Evolutionary conservation across 2,888 invertebrate species (phyloP).

Genomic region (Tyria jacobaeae): DNA sequence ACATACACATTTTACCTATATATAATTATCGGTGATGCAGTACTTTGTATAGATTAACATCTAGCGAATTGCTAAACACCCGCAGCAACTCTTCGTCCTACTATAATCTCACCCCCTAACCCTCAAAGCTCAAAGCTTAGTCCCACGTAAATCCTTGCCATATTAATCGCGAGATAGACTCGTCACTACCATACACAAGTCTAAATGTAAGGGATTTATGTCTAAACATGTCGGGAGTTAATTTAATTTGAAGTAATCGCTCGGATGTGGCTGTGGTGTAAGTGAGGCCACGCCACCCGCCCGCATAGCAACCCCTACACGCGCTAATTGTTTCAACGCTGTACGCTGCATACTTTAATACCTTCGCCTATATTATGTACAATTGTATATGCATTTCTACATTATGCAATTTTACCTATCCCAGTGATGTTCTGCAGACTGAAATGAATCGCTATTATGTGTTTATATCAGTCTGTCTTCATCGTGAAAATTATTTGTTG

Average conservation of each 20-base stretch:
- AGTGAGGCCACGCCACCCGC: constrained; percentile 32
- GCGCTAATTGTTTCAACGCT: constrained; percentile 51
- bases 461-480: not conserved
- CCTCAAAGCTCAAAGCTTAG: constrained; percentile 20
- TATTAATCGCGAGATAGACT: constrained; percentile 20
- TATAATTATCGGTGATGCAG: too few species aligned
- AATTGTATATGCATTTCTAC: constrained; percentile 11
- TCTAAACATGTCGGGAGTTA: constrained; percentile 53
- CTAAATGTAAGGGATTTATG: constrained; percentile 39
- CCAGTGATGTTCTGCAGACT: constrained; percentile 19
- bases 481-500: not conserved
- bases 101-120: not conserved
- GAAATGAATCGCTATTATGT: not conserved
- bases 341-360: constrained; percentile 23
- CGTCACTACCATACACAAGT: constrained; percentile 13
- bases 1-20: too few species aligned
- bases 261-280: constrained; percentile 42
- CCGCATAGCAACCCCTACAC: constrained; percentile 49
- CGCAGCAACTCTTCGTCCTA: not conserved
- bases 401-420: constrained; percentile 22
- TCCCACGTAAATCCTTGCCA: constrained; percentile 7
- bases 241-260: constrained; percentile 62
- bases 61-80: too few species aligned
- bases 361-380: constrained; percentile 26
- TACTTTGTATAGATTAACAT: too few species aligned